phyloP scores from a whole-genome alignment of 30 jellyfish, hydroid and myxozoan genomes.

The Aurelia sp. region DNA sequence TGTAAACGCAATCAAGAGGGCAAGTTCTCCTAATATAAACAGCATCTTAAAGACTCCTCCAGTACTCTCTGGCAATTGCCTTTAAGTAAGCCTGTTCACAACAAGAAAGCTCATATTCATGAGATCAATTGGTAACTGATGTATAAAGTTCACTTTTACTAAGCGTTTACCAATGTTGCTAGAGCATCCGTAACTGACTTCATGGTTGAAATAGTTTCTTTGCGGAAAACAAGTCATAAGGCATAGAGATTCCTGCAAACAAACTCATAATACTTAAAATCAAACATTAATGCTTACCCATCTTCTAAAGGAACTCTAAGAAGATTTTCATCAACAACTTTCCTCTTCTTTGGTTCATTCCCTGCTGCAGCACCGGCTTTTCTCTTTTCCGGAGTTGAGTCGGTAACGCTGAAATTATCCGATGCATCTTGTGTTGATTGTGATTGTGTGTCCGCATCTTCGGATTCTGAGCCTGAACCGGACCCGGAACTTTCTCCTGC shows the following conservation, averaged over 20 bases:
- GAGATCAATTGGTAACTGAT: too few species aligned
- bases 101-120: too few species aligned
- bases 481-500: constrained; percentile 40
- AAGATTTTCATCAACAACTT: constrained; percentile 84
- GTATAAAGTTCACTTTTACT: too few species aligned
- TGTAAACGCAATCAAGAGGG: too few species aligned
- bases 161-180: too few species aligned
- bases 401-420: constrained; percentile 45
- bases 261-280: background rate
- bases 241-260: background rate
- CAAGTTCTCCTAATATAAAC: too few species aligned
- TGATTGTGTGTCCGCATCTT: constrained; percentile 53
- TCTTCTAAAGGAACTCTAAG: constrained; percentile 75
- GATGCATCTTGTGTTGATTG: constrained; percentile 69
- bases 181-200: too few species aligned
- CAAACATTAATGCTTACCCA: constrained; percentile 72
- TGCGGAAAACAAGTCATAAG: background rate
- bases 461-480: constrained; percentile 58
- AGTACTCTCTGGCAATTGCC: too few species aligned
- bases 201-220: too few species aligned
- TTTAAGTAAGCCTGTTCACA: too few species aligned
- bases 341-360: constrained; percentile 68
- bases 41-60: too few species aligned
- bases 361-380: constrained; percentile 30
- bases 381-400: constrained; percentile 58